Base-by-base conservation (phyloP, 1,140 invertebrate species). In the Apocrypta bakeri region DNA sequence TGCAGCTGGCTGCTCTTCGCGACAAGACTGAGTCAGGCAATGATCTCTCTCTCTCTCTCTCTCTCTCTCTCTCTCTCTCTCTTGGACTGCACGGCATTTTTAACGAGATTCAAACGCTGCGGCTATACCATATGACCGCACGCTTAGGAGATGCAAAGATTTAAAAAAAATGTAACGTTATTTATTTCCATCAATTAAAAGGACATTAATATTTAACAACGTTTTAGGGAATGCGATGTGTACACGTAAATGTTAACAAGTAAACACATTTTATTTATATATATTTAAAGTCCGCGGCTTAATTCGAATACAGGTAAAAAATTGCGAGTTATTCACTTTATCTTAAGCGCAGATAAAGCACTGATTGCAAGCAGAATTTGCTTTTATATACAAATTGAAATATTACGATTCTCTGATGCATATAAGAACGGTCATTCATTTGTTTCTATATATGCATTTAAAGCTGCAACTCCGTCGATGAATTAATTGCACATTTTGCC, bases 401-500 rank as follows among this genome's bases (percentile, higher is more conserved):
- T n/a, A n/a, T n/a, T n/a, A n/a, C 56, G n/a, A 76, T 63, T 37
- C 17, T 4, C 1, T 12, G 33, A 63, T n/a, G 63, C 63, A 37
- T n/a, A n/a, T 33, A 21, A 37, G n/a, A 6, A 27, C 61, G 31
- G 31, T 29, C 61, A 63, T 37, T 31, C n/a, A 56, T 63, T 63
- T 33, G 21, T 24, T 21, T 75, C 9, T 63, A 48, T n/a, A n/a
- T n/a, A n/a, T n/a, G 33, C 33, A 37, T 2, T 9, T 37, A 2
- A 4, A 2, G 33, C 33, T 37, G 33, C n/a, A n/a, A n/a, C n/a
- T n/a, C 25, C 25, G 24, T 9, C 25, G 31, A 76, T 76, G 63
- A 64, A 63, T 64, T 37, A 64, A 75, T 63, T 63, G 64, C 29
- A 31, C 27, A 33, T 64, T 64, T 63, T 64, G 74, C 14, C 61